phyloP scores from a whole-genome alignment of 1,140 invertebrate genomes.

The Trachelipus rathkii region DNA sequence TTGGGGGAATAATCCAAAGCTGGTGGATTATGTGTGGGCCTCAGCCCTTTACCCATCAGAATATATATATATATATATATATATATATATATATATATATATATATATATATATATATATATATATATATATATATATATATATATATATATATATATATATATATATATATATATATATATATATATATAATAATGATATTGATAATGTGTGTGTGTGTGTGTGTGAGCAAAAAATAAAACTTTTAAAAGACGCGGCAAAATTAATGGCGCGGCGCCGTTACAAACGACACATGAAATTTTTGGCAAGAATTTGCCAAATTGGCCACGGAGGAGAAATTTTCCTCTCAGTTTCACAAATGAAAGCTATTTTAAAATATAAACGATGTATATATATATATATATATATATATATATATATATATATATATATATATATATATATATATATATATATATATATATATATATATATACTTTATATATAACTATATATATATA shows the following conservation, averaged over 20 bases:
- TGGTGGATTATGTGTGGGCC: no score
- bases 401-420: background rate
- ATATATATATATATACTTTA: no score
- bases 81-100: no score
- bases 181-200: background rate
- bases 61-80: no score
- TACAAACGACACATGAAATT: background rate
- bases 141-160: slow-evolving; percentile 15
- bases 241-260: background rate
- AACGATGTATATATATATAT: background rate
- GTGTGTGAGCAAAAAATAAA: background rate
- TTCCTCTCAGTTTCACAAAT: background rate
- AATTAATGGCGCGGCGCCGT: background rate
- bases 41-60: no score
- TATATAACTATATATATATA: no score
- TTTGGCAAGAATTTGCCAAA: slow-evolving; percentile 2
- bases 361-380: background rate
- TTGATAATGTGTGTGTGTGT: background rate
- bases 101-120: no score
- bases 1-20: no score
- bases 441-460: no score
- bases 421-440: slow-evolving; percentile 2
- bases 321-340: background rate
- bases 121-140: slow-evolving; percentile 10
- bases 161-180: slow-evolving; percentile 15